A percentile compares a stretch with the other conserved stretches of the same genome.
Evolutionary conservation across 2,797 vertebrate genomes (phyloP).

Genomic region (Pseudocheirus occidentalis): DNA sequence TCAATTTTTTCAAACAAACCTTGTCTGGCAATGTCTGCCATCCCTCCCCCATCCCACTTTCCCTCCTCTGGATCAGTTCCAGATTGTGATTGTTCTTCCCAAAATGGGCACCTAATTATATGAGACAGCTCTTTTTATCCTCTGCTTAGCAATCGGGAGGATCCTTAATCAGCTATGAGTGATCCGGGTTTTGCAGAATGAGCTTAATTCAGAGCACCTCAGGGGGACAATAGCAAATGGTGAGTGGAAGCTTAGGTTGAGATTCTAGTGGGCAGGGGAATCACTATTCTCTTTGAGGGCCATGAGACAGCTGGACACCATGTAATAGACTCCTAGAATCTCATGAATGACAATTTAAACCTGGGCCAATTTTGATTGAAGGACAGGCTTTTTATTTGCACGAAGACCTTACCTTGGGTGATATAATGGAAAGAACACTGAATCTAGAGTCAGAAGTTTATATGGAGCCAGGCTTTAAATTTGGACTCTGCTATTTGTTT

Average conservation of each 20-base stretch:
- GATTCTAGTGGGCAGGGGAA: background rate
- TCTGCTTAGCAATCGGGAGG: background rate
- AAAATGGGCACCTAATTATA: background rate
- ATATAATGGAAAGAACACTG: background rate
- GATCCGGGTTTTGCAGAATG: background rate
- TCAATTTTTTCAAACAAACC: background rate
- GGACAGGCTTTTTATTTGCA: background rate
- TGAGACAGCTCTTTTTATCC: background rate
- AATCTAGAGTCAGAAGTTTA: background rate
- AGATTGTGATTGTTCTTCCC: background rate
- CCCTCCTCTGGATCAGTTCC: background rate
- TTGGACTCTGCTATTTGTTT: background rate
- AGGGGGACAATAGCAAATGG: background rate
- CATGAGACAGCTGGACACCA: background rate
- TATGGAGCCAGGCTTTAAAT: background rate
- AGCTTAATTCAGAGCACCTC: background rate
- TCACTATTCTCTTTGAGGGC: background rate
- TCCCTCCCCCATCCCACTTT: background rate
- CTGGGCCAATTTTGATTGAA: background rate
- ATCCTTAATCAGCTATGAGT: background rate
- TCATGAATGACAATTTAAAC: background rate
- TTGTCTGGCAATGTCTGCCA: background rate
- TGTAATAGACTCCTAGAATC: background rate
- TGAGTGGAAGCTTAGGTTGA: background rate
- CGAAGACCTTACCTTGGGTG: background rate